Conservation (phyloP, 1,140 invertebrate genomes). For the Vanessa atalanta region DNA sequence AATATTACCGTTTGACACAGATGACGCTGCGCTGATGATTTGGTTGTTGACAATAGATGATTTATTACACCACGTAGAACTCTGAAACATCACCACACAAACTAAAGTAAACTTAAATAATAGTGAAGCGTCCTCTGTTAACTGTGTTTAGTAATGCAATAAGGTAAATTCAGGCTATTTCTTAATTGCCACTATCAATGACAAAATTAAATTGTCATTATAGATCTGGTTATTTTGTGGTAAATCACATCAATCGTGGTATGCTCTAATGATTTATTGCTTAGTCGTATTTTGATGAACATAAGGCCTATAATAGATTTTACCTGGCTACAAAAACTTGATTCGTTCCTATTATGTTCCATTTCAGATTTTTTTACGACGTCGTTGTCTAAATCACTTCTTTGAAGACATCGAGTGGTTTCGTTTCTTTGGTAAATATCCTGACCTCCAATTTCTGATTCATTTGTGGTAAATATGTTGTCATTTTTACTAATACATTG, state of each 20-base stretch:
- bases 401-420: conserved; percentile 56
- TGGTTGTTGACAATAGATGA: conserved; percentile 51
- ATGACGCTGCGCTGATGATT: conserved; percentile 50
- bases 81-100: conserved; percentile 53
- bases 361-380: conserved; percentile 61
- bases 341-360: conserved; percentile 58
- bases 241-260: conserved; percentile 50
- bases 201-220: conserved; percentile 75
- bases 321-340: conserved; percentile 71
- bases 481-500: conserved; percentile 55
- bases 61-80: conserved; percentile 58
- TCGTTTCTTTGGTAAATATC: conserved; percentile 57
- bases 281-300: conserved; percentile 13
- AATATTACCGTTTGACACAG: conserved; percentile 59
- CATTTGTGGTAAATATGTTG: conserved; percentile 43
- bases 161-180: conserved; percentile 53
- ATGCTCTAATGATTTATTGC: conserved; percentile 29
- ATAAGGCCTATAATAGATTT: conserved; percentile 48
- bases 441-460: conserved; percentile 54
- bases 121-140: conserved; percentile 42
- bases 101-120: conserved; percentile 33
- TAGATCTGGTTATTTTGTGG: conserved; percentile 69
- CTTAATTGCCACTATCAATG: conserved; percentile 61
- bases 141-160: conserved; percentile 47
- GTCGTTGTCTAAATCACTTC: conserved; percentile 53